phyloP scores from a whole-genome alignment of 1,140 invertebrate species.

The Tribolium castaneum region DNA sequence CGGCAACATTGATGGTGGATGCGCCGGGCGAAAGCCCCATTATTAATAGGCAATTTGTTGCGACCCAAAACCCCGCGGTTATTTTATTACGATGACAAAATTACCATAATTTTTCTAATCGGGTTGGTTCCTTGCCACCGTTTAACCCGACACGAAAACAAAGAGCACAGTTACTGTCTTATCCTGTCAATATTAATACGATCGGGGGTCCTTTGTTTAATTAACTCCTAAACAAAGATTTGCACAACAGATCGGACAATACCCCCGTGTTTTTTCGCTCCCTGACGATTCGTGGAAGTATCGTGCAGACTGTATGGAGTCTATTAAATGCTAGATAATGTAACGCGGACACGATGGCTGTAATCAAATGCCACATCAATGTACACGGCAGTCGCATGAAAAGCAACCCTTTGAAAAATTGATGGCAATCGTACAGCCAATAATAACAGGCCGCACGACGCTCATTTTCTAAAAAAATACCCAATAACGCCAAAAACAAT shows the following conservation, averaged over 20 bases:
- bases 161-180: slow-evolving; percentile 1
- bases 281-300: slow-evolving; percentile 19
- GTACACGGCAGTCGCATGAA: slow-evolving; percentile 21
- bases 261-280: neutral
- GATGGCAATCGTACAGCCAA: slow-evolving; percentile 27
- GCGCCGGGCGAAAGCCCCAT: neutral
- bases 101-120: slow-evolving; percentile 33
- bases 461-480: neutral
- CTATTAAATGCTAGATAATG: slow-evolving; percentile 37
- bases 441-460: neutral
- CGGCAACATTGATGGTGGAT: neutral
- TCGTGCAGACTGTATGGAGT: slow-evolving; percentile 34
- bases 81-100: neutral
- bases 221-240: slow-evolving; percentile 26
- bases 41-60: slow-evolving; percentile 24
- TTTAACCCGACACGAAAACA: neutral
- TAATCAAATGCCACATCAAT: slow-evolving; percentile 43
- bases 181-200: slow-evolving; percentile 16
- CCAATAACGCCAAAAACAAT: neutral
- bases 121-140: neutral
- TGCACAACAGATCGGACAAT: neutral
- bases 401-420: slow-evolving; percentile 39
- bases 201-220: neutral
- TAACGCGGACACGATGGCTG: slow-evolving; percentile 31
- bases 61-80: neutral